phyloP scores from a whole-genome alignment of 2,797 vertebrate species.

The Pangasius djambal region DNA sequence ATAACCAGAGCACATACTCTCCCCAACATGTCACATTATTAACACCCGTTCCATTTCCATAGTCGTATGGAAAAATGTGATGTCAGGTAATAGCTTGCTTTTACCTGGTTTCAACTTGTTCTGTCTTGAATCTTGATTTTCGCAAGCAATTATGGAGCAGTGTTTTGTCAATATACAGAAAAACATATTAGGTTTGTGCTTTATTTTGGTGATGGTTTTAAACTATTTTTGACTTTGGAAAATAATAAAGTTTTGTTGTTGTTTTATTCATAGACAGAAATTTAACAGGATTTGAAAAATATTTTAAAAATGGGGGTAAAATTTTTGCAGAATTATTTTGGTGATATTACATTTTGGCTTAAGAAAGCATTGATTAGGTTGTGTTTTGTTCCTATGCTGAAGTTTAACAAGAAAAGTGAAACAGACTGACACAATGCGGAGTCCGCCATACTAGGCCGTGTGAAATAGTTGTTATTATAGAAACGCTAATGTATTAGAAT shows the following conservation, averaged over 20 bases:
- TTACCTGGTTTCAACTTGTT: slow-evolving; percentile 1
- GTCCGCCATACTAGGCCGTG: not conserved
- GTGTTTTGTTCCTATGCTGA: not conserved
- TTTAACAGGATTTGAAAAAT: not conserved
- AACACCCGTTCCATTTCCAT: not conserved
- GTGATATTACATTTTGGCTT: not conserved
- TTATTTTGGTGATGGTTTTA: not conserved
- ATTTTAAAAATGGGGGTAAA: no score
- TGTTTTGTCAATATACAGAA: not conserved
- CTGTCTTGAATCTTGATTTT: not conserved
- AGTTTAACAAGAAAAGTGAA: not conserved
- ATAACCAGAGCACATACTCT: slow-evolving; percentile 9
- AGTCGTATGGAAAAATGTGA: not conserved
- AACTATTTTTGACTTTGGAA: no score
- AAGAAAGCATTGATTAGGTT: not conserved
- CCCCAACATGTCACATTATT: slow-evolving; percentile 28
- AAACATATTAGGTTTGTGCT: not conserved
- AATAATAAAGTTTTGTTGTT: not conserved
- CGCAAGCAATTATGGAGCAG: not conserved
- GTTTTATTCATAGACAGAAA: not conserved
- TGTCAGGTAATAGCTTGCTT: not conserved
- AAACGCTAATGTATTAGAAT: not conserved
- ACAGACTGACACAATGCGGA: no score
- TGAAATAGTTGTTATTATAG: not conserved
- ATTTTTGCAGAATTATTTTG: not conserved